Percentiles rank a stretch among this genome's conserved stretches.
These are phyloP conservation scores for Paedocypris micromegethes DNA, from an alignment of 2,797 vertebrate genomes.

Conservation along the genomic window DNA sequence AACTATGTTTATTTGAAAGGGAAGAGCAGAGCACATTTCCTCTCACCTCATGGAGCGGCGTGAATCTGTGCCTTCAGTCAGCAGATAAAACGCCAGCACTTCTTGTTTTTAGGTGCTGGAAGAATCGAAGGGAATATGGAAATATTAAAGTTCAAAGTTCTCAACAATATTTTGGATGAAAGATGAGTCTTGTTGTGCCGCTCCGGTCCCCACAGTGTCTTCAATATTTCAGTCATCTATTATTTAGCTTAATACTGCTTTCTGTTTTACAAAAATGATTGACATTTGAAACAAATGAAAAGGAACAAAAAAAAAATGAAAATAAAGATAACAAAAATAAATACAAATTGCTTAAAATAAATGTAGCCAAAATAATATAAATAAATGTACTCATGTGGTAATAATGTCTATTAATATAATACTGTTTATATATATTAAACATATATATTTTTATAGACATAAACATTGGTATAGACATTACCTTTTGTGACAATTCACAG, in stretches of 20 bases:
- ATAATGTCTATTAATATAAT: no score
- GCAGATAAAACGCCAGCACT: constrained; percentile 24
- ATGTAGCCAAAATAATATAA: no score
- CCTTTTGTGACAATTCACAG: constrained; percentile 5
- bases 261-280: no score
- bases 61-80: constrained; percentile 27
- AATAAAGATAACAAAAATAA: no score
- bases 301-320: no score
- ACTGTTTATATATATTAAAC: no score
- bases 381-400: no score
- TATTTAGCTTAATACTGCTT: no score
- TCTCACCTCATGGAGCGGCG: constrained; percentile 29
- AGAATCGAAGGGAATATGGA: constrained; percentile 11
- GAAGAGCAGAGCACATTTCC: constrained; percentile 25
- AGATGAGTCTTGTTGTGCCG: no score
- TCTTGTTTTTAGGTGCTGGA: constrained; percentile 37
- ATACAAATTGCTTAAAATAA: no score
- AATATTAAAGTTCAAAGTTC: constrained; percentile 8
- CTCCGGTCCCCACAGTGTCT: background rate
- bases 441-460: background rate
- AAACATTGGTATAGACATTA: background rate
- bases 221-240: background rate
- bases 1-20: constrained; percentile 36
- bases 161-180: no score
- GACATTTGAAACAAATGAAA: no score